Conservation (phyloP, 1,140 invertebrate genomes). For the Aricia agestis region DNA sequence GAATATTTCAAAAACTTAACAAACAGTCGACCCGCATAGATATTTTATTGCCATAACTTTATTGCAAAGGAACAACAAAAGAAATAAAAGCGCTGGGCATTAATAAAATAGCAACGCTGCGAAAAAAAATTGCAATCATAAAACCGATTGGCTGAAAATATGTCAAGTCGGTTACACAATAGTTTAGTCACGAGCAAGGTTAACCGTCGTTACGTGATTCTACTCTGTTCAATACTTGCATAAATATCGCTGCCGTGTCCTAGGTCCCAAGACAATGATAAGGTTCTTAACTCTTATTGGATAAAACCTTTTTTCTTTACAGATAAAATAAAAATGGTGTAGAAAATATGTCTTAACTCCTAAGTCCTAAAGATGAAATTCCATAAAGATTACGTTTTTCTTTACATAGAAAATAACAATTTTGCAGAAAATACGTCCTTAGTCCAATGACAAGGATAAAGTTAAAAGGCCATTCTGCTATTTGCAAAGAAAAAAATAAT, state of each 20-base stretch:
- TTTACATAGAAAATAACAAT: too few species aligned
- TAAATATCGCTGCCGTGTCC: not conserved
- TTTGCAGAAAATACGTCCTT: too few species aligned
- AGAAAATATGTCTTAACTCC: constrained; percentile 11
- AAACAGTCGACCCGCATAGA: constrained; percentile 2
- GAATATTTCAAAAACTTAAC: not conserved
- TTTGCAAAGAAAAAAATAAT: too few species aligned
- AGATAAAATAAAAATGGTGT: constrained; percentile 41
- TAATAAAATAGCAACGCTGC: constrained; percentile 9
- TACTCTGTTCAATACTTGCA: constrained; percentile 18
- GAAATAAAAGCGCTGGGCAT: not conserved
- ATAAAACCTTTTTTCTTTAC: constrained; percentile 35
- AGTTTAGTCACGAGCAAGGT: constrained; percentile 45
- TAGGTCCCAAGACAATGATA: not conserved
- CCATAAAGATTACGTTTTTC: too few species aligned
- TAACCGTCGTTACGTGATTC: constrained; percentile 48
- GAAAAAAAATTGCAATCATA: constrained; percentile 30
- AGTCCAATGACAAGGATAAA: too few species aligned
- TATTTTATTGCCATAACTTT: not conserved
- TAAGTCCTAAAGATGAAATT: too few species aligned
- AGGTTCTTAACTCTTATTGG: not conserved
- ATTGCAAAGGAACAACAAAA: not conserved
- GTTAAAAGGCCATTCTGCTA: too few species aligned
- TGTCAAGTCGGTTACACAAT: constrained; percentile 46
- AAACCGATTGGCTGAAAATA: constrained; percentile 36